A percentile compares a stretch with the other conserved stretches of the same genome.
These are phyloP conservation scores for Poecile montanus DNA, from an alignment of 2,797 vertebrate genomes.

Conservation along the genomic window DNA sequence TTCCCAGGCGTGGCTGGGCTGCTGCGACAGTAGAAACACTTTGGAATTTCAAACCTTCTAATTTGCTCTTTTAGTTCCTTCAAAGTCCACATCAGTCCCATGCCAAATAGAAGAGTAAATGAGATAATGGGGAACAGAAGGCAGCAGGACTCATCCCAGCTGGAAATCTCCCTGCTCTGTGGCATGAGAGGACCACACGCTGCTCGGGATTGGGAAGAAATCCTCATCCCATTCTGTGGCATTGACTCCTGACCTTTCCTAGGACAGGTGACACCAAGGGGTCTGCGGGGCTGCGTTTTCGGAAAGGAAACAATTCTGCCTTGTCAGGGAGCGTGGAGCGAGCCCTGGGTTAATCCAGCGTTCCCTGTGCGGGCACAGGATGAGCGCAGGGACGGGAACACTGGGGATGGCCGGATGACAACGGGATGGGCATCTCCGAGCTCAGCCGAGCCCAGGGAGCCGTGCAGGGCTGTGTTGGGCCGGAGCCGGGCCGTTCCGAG, in stretches of 20 bases:
- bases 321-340: background rate
- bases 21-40: background rate
- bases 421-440: background rate
- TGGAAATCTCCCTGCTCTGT: background rate
- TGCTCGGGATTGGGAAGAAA: background rate
- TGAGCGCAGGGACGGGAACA: background rate
- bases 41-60: background rate
- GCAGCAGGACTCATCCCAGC: background rate
- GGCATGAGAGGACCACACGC: background rate
- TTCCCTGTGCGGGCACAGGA: background rate
- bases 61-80: background rate
- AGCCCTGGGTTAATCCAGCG: background rate
- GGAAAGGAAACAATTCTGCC: background rate
- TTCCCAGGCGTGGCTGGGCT: background rate
- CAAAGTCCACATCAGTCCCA: background rate
- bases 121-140: background rate
- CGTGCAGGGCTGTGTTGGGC: too few species aligned
- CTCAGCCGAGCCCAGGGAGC: too few species aligned
- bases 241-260: background rate
- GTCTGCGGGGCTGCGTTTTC: background rate
- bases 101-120: background rate
- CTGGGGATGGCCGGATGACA: background rate
- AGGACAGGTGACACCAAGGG: background rate
- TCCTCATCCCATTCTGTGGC: background rate
- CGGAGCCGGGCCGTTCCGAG: background rate